Evolutionary conservation across 2,888 invertebrate species (phyloP).

Genomic region (Diplolepis rosae): DNA sequence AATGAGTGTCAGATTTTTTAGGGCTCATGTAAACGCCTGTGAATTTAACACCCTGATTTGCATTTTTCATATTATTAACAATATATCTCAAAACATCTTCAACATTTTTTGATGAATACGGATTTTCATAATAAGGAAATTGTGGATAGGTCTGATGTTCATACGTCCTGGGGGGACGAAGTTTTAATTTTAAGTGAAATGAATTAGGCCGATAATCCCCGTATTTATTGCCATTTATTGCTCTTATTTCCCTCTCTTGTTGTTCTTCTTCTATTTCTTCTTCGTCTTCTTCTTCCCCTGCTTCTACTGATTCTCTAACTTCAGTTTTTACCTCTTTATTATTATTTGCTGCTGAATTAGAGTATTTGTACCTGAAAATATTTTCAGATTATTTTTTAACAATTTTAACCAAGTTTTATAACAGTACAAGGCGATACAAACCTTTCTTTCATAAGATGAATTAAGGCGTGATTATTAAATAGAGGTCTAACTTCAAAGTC

Average conservation of each 20-base stretch:
- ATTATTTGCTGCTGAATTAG: constrained; percentile 11
- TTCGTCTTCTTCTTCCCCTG: constrained; percentile 25
- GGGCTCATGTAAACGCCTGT: constrained; percentile 71
- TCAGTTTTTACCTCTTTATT: constrained; percentile 33
- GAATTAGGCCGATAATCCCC: constrained; percentile 74
- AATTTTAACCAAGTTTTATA: too few relatives aligned
- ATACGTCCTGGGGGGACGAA: constrained; percentile 66
- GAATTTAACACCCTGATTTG: constrained; percentile 69
- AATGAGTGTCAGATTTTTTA: constrained; percentile 63
- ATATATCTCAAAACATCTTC: constrained; percentile 72
- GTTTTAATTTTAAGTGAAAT: constrained; percentile 72
- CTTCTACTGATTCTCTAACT: background rate
- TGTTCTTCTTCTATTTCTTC: constrained; percentile 27
- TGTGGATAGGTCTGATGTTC: constrained; percentile 68
- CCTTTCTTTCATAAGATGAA: constrained; percentile 67
- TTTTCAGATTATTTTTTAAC: constrained; percentile 5
- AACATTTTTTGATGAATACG: constrained; percentile 68
- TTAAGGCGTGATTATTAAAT: constrained; percentile 67
- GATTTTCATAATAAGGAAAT: constrained; percentile 68
- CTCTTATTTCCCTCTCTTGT: constrained; percentile 7
- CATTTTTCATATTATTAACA: constrained; percentile 55
- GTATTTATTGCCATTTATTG: background rate
- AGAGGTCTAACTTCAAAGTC: constrained; percentile 54
- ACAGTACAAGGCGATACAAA: too few relatives aligned
- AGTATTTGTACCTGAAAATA: constrained; percentile 5